Evolutionary conservation across 2,888 invertebrate species (phyloP).

Genomic region (Phalangium opilio): DNA sequence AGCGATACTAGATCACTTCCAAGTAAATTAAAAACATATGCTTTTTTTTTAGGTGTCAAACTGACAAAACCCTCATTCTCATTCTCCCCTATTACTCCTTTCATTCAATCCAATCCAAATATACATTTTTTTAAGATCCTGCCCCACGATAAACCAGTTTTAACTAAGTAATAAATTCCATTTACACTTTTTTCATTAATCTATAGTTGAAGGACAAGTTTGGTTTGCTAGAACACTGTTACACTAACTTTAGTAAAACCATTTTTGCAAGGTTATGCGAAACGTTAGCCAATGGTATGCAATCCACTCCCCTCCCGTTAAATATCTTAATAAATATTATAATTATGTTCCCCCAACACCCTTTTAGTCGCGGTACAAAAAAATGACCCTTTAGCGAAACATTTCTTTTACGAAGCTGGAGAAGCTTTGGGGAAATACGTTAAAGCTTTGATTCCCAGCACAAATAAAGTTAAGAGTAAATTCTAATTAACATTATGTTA

Average conservation of each 20-base stretch:
- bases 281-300: conserved; percentile 3
- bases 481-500: no score
- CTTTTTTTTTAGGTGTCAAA: conserved; percentile 6
- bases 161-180: neutral
- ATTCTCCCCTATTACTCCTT: no score
- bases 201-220: conserved; percentile 30
- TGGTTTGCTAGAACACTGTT: conserved; percentile 50
- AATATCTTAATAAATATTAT: no score
- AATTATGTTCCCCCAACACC: no score
- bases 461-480: conserved; percentile 35
- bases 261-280: conserved; percentile 56
- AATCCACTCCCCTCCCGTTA: no score
- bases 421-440: conserved; percentile 48
- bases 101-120: no score
- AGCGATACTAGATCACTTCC: conserved; percentile 56
- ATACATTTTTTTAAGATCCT: no score
- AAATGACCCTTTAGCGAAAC: conserved; percentile 54
- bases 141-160: neutral
- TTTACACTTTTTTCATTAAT: no score
- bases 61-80: conserved; percentile 21
- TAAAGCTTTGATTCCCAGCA: conserved; percentile 44
- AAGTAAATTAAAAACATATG: conserved; percentile 35
- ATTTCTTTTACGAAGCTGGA: conserved; percentile 56
- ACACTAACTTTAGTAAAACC: conserved; percentile 61
- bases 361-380: conserved; percentile 39